Evolutionary conservation across 2,888 invertebrate genomes (phyloP).

Genomic region (Synergus itoensis): DNA sequence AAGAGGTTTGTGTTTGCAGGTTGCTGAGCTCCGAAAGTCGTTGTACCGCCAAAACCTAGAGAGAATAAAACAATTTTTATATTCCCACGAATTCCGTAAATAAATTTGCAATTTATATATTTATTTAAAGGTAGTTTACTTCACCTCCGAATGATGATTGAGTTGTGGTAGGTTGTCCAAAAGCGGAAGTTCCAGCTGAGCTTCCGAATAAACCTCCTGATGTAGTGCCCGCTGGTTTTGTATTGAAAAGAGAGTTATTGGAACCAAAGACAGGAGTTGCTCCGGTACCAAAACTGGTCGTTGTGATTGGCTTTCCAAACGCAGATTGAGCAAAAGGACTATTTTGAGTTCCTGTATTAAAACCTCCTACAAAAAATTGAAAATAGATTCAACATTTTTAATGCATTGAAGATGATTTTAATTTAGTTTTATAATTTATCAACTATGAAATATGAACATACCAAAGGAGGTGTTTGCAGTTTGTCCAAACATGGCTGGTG

Average conservation of each 20-base stretch:
- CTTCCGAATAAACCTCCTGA: slow-evolving; percentile 83
- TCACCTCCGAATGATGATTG: slow-evolving; percentile 76
- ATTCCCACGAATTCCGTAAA: background rate
- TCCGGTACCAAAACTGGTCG: slow-evolving; percentile 82
- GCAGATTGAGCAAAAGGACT: slow-evolving; percentile 80
- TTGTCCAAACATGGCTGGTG: slow-evolving; percentile 69
- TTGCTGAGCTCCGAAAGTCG: slow-evolving; percentile 78
- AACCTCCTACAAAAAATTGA: slow-evolving; percentile 73
- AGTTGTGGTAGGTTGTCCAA: slow-evolving; percentile 83
- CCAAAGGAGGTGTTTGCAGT: slow-evolving; percentile 76
- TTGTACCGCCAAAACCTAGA: slow-evolving; percentile 73
- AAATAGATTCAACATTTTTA: slow-evolving; percentile 37
- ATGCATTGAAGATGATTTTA: background rate
- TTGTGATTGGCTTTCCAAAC: slow-evolving; percentile 81
- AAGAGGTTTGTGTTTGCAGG: slow-evolving; percentile 82
- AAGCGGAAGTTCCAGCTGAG: slow-evolving; percentile 82
- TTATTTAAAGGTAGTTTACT: background rate
- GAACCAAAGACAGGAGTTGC: slow-evolving; percentile 86
- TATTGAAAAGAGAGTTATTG: slow-evolving; percentile 81
- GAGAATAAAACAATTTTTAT: background rate
- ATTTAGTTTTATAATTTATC: slow-evolving; percentile 47
- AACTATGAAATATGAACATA: slow-evolving; percentile 61
- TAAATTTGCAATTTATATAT: background rate
- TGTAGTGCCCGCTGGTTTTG: slow-evolving; percentile 77
- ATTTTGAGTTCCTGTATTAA: slow-evolving; percentile 78